Evolutionary conservation across 2,113 vertebrate species (phyloP).

Genomic region (Mungos mungo): DNA sequence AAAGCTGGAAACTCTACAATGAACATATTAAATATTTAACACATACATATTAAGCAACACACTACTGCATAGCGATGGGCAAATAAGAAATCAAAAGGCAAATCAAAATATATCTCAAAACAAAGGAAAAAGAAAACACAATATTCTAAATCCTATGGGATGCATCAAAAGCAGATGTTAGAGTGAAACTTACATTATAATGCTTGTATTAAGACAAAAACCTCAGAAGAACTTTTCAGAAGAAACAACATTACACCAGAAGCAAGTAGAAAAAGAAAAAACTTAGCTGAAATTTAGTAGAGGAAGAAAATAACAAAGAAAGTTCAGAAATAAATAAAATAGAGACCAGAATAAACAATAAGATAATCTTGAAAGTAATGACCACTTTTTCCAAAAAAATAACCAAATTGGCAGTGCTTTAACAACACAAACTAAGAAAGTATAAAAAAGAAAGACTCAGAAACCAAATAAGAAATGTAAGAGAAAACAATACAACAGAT

Average conservation of each 20-base stretch:
- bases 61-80: neutral
- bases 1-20: neutral
- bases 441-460: neutral
- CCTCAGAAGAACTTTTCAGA: neutral
- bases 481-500: neutral
- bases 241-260: neutral
- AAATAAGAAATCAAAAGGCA: neutral
- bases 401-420: neutral
- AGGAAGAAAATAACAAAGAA: neutral
- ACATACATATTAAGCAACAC: neutral
- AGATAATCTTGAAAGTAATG: neutral
- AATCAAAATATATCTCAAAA: neutral
- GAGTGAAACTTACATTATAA: neutral
- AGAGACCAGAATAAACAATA: neutral
- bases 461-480: neutral
- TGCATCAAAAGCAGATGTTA: neutral
- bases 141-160: neutral
- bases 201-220: neutral
- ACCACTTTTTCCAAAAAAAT: neutral
- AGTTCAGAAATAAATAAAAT: neutral
- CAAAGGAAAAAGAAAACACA: neutral
- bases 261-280: neutral
- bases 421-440: neutral
- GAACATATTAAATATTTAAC: neutral
- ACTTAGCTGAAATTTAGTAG: neutral